Percentiles rank a stretch among this genome's conserved stretches.
phyloP scores from a whole-genome alignment of 2,797 vertebrate species.

The Leuciscus waleckii region DNA sequence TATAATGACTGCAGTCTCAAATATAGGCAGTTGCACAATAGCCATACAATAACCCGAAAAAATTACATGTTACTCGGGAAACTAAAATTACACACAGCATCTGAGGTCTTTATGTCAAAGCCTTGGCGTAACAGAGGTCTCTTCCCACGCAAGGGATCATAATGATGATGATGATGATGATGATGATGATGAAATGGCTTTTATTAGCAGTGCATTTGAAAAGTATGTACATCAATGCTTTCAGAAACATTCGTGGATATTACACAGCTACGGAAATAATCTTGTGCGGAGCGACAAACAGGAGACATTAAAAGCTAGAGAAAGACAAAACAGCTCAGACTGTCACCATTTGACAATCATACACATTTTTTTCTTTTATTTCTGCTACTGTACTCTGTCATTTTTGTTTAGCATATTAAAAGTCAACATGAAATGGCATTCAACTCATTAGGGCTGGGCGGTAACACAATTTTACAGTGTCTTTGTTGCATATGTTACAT shows the following conservation, averaged over 20 bases:
- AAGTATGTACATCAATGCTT: not conserved
- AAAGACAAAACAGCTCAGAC: not conserved
- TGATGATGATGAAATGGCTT: not conserved
- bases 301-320: not conserved
- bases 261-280: not conserved
- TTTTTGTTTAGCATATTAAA: not conserved
- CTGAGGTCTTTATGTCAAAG: not conserved
- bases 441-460: not conserved
- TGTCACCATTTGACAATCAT: not conserved
- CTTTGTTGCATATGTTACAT: too few relatives aligned
- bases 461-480: too few relatives aligned
- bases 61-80: slow-evolving; percentile 10
- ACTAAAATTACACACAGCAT: not conserved
- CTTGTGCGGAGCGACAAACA: not conserved
- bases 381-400: not conserved
- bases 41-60: not conserved
- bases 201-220: not conserved
- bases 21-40: slow-evolving; percentile 3
- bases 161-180: not conserved
- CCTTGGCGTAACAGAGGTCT: not conserved
- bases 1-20: slow-evolving; percentile 35
- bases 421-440: not conserved
- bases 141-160: not conserved
- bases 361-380: not conserved
- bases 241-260: not conserved